A percentile compares a stretch with the other conserved stretches of the same genome.
Conservation (phyloP, 2,113 vertebrate species). For the Megaleporinus macrocephalus region DNA sequence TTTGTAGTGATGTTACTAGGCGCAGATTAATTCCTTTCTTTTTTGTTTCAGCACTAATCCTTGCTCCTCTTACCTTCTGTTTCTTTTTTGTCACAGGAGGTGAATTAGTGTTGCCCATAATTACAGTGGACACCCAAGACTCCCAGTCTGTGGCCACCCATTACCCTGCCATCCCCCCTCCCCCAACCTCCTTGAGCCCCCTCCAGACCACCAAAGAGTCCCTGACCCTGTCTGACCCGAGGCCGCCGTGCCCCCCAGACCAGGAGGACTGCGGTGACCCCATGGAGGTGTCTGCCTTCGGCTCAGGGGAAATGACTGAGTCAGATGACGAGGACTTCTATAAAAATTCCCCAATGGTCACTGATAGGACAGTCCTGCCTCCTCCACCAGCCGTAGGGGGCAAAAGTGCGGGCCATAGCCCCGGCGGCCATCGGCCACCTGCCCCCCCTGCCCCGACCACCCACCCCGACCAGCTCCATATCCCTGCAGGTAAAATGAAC, state of each 20-base stretch:
- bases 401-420: conserved; percentile 78
- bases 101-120: conserved; percentile 96
- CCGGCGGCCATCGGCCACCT: conserved; percentile 71
- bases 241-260: conserved; percentile 86
- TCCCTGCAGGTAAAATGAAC: conserved; percentile 93
- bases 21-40: conserved; percentile 27
- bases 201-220: conserved; percentile 91
- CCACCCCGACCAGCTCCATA: conserved; percentile 84
- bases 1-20: conserved; percentile 48
- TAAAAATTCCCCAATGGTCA: conserved; percentile 90
- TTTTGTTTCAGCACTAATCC: conserved; percentile 57
- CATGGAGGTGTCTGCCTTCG: conserved; percentile 90
- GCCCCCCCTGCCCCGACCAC: conserved; percentile 81
- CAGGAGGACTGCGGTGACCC: conserved; percentile 93
- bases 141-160: conserved; percentile 91
- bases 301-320: conserved; percentile 92
- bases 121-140: conserved; percentile 95
- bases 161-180: conserved; percentile 89
- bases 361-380: conserved; percentile 90
- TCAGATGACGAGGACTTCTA: conserved; percentile 95
- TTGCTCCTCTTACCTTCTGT: conserved; percentile 71
- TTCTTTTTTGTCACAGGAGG: conserved; percentile 84
- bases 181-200: conserved; percentile 87
- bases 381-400: conserved; percentile 78
- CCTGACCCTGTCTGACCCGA: conserved; percentile 76